phyloP scores from a whole-genome alignment of 2,888 invertebrate species.

The Branchellion lobata region DNA sequence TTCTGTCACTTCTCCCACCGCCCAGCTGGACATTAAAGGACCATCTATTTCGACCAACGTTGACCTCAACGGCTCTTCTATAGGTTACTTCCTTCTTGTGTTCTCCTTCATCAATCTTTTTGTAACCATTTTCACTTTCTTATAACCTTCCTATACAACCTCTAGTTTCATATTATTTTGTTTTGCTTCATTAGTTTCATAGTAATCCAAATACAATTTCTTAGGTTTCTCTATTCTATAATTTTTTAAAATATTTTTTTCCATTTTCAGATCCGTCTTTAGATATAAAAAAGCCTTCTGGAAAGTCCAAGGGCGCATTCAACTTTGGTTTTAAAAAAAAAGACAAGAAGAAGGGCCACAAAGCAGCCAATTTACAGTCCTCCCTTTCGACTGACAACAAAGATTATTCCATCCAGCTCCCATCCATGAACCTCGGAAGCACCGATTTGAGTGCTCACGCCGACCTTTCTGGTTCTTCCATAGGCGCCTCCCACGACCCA shows the following conservation, averaged over 20 bases:
- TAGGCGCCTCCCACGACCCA: not conserved
- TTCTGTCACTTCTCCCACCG: not conserved
- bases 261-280: not conserved
- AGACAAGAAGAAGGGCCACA: not conserved
- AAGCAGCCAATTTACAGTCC: not conserved
- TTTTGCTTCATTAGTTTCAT: too few relatives aligned
- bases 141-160: too few relatives aligned
- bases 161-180: too few relatives aligned
- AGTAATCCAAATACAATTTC: too few relatives aligned
- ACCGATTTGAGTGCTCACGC: not conserved
- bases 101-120: too few relatives aligned
- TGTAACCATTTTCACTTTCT: too few relatives aligned
- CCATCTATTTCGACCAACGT: too few relatives aligned
- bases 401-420: conserved; percentile 31
- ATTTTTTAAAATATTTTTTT: not conserved
- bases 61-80: too few relatives aligned
- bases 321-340: conserved; percentile 2
- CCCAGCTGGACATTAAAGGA: too few relatives aligned
- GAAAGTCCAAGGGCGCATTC: not conserved
- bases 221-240: not conserved
- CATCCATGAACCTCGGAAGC: not conserved
- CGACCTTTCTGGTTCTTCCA: conserved; percentile 16
- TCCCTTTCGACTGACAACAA: not conserved
- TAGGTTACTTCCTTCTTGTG: too few relatives aligned
- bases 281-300: not conserved